Evolutionary conservation across 2,888 invertebrate species (phyloP).

Genomic region (Mythimna impura): DNA sequence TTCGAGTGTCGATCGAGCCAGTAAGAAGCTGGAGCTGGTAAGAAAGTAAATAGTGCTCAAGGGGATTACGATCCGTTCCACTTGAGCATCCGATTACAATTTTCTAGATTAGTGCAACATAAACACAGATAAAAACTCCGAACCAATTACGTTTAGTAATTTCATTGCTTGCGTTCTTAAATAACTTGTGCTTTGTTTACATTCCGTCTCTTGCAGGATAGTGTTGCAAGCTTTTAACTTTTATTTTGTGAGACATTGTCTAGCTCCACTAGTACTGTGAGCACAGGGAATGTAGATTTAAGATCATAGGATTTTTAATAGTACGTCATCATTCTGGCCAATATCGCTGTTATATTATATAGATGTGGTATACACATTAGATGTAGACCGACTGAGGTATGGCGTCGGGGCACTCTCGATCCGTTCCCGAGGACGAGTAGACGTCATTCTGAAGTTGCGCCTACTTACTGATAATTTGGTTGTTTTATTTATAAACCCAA

Average conservation of each 20-base stretch:
- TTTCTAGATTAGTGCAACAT: constrained; percentile 69
- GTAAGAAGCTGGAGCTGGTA: constrained; percentile 32
- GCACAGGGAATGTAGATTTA: background rate
- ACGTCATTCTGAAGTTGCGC: too few species aligned
- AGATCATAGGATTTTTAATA: background rate
- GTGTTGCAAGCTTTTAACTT: background rate
- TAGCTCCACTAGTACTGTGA: background rate
- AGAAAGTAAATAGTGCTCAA: constrained; percentile 40
- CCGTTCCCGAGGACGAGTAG: too few species aligned
- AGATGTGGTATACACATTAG: too few species aligned
- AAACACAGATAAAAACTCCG: constrained; percentile 71
- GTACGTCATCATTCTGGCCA: background rate
- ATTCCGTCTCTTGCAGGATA: background rate
- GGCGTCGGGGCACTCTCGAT: too few species aligned
- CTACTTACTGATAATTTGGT: too few species aligned
- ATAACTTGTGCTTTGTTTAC: constrained; percentile 67
- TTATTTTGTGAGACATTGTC: background rate
- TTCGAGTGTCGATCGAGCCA: constrained; percentile 23
- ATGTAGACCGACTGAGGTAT: too few species aligned
- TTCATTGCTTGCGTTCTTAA: constrained; percentile 72
- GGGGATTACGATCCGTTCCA: constrained; percentile 47
- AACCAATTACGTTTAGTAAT: constrained; percentile 75
- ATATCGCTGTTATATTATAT: background rate
- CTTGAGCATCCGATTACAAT: constrained; percentile 63
- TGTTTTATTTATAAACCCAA: too few species aligned